These are phyloP conservation scores for Aethina tumida DNA, from an alignment of 1,140 invertebrate genomes.

Conservation along the genomic window DNA sequence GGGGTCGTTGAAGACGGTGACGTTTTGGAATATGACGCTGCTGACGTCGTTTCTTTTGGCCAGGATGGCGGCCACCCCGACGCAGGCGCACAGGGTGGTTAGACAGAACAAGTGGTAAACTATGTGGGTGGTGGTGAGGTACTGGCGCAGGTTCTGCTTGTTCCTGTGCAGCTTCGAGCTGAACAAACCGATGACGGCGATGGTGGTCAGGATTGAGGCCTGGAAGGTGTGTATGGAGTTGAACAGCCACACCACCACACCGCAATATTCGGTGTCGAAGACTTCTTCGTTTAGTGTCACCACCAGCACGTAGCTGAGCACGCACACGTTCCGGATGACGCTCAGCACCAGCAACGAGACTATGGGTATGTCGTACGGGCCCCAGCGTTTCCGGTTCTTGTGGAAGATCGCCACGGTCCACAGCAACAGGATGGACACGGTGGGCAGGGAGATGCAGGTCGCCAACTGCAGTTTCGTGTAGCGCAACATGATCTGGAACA, in stretches of 20 bases:
- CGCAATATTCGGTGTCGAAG: slow-evolving; percentile 34
- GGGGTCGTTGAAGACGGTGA: slow-evolving; percentile 10
- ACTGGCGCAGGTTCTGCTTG: slow-evolving; percentile 39
- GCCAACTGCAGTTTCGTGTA: slow-evolving; percentile 33
- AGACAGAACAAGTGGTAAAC: slow-evolving; percentile 45
- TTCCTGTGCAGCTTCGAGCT: slow-evolving; percentile 37
- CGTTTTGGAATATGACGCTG: slow-evolving; percentile 7
- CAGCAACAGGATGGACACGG: slow-evolving; percentile 33
- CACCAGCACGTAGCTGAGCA: slow-evolving; percentile 34
- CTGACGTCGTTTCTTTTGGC: slow-evolving; percentile 26
- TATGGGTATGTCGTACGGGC: slow-evolving; percentile 42
- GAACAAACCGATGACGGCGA: slow-evolving; percentile 41
- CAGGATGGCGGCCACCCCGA: slow-evolving; percentile 38
- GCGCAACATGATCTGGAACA: slow-evolving; percentile 28
- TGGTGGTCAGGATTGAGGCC: slow-evolving; percentile 41
- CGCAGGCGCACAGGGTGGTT: slow-evolving; percentile 40
- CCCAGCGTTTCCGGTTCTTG: slow-evolving; percentile 39
- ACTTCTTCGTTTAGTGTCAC: slow-evolving; percentile 29
- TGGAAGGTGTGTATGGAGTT: slow-evolving; percentile 44
- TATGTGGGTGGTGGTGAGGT: slow-evolving; percentile 41
- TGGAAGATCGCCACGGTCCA: slow-evolving; percentile 38
- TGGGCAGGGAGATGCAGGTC: slow-evolving; percentile 35
- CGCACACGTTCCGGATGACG: slow-evolving; percentile 35
- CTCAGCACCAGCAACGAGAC: slow-evolving; percentile 36
- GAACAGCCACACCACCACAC: slow-evolving; percentile 39